Evolutionary conservation across 2,888 invertebrate species (phyloP), one percentile per base, ranked within the genome.

Genomic region (Scaptodrosophila latifasciaeformis): DNA sequence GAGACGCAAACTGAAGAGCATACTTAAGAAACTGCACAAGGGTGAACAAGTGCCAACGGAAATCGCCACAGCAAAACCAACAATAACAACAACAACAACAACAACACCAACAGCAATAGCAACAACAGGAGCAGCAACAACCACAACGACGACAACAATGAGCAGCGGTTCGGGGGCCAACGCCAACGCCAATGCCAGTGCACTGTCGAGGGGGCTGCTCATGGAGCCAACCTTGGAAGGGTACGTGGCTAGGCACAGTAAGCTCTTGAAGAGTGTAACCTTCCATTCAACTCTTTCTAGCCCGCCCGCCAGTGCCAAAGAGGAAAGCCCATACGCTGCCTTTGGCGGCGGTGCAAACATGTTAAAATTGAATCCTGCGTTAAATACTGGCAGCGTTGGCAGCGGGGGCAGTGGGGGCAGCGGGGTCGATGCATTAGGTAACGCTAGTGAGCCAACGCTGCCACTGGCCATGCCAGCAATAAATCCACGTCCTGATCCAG

Each of bases 261-360:
- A 95, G 86, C 91, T 95, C 84, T 90, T 93, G 47, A 96, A 95
- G 88, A 94, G 95, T 86, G 95, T 95, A 63, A 95, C 95, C 59
- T 95, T 95, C 88, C 93, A 95, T 87, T 93, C 94, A 84, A 94
- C 94, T 49, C 88, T 95, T 82, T 92, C 92, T 68, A 94, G 94
- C 77, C 94, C 95, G 59, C 93, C 94, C 59, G 83, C 86, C 59
- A 90, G 89, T 82, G 88, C 80, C 65, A 82, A 77, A 57, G 67
- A 65, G 57, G 67, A 70, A 63, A 63, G 59, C 40, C 62, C 49
- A 42, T 54, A 48, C 43, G 59, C 66, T 59, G 59, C 65, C 57
- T 62, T 66, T 49, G 48, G 67, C 44, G 61, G 46, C 15, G 54
- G 45, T 5, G 45, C 31, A 17, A 44, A 39, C n/a, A n/a, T n/a